phyloP scores from a whole-genome alignment of 1,140 invertebrate species.

The Ylistrum balloti region DNA sequence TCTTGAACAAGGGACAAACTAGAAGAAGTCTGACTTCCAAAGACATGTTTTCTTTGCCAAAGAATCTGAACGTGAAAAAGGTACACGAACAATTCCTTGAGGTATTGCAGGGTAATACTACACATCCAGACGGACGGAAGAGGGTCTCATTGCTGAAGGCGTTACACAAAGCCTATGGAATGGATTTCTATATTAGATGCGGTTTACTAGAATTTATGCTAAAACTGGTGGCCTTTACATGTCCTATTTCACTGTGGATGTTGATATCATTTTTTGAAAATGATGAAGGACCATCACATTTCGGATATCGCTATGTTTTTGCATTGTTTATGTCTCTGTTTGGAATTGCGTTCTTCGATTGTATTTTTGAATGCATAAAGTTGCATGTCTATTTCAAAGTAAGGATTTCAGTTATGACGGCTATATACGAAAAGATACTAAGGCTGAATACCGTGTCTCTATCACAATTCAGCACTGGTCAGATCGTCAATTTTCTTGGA shows the following conservation, averaged over 20 bases:
- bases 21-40: neutral
- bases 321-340: neutral
- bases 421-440: conserved; percentile 92
- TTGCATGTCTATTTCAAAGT: conserved; percentile 90
- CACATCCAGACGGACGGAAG: neutral
- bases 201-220: neutral
- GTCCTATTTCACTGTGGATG: neutral
- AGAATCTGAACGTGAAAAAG: neutral
- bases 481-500: conserved; percentile 85
- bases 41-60: neutral
- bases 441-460: conserved; percentile 66
- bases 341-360: neutral
- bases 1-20: neutral
- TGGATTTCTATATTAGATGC: neutral
- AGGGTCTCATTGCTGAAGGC: neutral
- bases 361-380: neutral
- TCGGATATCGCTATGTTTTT: neutral
- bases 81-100: neutral
- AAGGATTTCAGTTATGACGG: conserved; percentile 90
- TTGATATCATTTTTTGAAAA: conserved; percentile 21
- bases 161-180: neutral
- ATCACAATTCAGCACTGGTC: conserved; percentile 87
- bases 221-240: neutral
- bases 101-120: neutral
- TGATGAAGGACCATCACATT: neutral